phyloP scores from a whole-genome alignment of 2,113 vertebrate genomes.

The Columbina picui region DNA sequence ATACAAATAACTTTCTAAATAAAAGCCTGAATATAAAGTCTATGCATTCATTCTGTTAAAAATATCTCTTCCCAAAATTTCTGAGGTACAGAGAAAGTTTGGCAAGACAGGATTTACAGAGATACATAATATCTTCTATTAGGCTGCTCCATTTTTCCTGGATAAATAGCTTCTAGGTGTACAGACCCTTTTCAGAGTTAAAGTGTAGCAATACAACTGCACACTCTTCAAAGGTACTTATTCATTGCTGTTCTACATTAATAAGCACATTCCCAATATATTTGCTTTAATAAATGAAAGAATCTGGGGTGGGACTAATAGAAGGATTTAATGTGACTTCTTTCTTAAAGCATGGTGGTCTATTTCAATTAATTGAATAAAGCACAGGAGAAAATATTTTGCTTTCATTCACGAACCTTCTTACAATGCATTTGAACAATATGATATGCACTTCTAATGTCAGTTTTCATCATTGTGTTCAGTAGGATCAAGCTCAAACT shows the following conservation, averaged over 20 bases:
- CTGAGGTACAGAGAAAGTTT: neutral
- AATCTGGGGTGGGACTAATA: conserved; percentile 19
- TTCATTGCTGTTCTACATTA: neutral
- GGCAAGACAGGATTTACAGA: neutral
- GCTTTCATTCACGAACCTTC: neutral
- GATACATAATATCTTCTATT: neutral
- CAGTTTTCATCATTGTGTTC: neutral
- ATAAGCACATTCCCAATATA: neutral
- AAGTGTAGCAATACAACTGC: neutral
- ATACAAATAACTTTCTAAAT: neutral
- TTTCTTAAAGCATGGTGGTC: neutral
- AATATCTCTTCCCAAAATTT: neutral
- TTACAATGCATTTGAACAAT: neutral
- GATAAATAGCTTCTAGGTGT: neutral
- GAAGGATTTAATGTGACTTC: conserved; percentile 1
- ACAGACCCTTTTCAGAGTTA: neutral
- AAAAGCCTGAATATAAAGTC: neutral
- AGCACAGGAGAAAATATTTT: neutral
- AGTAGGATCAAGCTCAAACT: neutral
- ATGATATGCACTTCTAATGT: neutral
- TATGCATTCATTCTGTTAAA: neutral
- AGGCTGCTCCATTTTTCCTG: neutral
- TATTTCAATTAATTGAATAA: neutral
- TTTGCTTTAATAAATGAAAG: conserved; percentile 2
- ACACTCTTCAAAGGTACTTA: neutral